These are phyloP conservation scores for Formicarius rufipectus DNA, from an alignment of 2,113 vertebrate species.

Conservation along the genomic window DNA sequence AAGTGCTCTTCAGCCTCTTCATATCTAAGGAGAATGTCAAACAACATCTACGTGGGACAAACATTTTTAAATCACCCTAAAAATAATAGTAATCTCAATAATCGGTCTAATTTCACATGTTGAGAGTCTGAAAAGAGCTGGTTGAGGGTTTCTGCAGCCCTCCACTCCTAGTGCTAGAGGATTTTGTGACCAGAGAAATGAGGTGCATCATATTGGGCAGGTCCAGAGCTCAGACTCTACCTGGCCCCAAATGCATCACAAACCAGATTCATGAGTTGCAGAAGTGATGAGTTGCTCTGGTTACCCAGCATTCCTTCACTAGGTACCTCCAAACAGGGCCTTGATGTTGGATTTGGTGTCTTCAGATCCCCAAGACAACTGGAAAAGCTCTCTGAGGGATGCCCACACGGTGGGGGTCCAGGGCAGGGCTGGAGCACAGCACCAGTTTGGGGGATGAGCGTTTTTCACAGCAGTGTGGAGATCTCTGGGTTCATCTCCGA, in stretches of 20 bases:
- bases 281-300: not conserved
- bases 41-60: not conserved
- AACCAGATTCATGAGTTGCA: not conserved
- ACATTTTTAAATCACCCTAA: constrained; percentile 35
- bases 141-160: not conserved
- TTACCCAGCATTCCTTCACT: not conserved
- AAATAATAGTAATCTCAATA: constrained; percentile 1
- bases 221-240: not conserved
- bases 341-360: not conserved
- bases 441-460: not conserved
- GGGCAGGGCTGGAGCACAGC: not conserved
- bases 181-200: not conserved
- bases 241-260: not conserved
- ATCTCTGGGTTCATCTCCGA: not conserved
- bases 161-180: not conserved
- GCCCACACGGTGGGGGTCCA: fast-evolving
- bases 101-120: not conserved
- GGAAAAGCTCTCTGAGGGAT: not conserved
- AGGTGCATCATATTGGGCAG: not conserved
- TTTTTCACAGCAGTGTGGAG: fast-evolving
- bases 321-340: not conserved
- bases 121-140: not conserved
- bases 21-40: constrained; percentile 3
- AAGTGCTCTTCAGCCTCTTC: constrained; percentile 33
- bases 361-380: not conserved